phyloP scores from a whole-genome alignment of 2,888 invertebrate species.

The Andrena marginata region DNA sequence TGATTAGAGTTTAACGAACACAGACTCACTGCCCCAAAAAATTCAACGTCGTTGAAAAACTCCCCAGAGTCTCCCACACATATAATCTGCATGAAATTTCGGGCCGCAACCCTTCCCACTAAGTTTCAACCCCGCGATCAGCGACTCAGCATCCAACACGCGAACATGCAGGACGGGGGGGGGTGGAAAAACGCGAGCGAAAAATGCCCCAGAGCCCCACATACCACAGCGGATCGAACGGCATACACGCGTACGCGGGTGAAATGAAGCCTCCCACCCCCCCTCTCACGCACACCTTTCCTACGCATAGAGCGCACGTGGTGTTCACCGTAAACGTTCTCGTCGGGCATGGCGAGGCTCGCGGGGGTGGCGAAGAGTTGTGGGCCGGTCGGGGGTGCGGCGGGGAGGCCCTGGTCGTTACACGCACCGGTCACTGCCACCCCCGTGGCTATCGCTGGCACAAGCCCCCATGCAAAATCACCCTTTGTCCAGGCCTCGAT shows the following conservation, averaged over 20 bases:
- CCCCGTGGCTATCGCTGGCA: slow-evolving; percentile 76
- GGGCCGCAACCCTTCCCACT: neutral
- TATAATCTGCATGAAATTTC: neutral
- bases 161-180: neutral
- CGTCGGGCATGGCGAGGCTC: slow-evolving; percentile 45
- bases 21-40: neutral
- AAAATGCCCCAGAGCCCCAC: slow-evolving; percentile 81
- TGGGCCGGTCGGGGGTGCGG: slow-evolving; percentile 54
- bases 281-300: slow-evolving; percentile 57
- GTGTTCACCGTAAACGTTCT: slow-evolving; percentile 74
- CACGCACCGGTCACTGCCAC: slow-evolving; percentile 84
- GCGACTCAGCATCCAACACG: neutral
- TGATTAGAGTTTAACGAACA: neutral
- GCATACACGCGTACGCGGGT: slow-evolving; percentile 39
- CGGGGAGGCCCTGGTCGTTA: slow-evolving; percentile 78
- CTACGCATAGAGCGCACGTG: slow-evolving; percentile 78
- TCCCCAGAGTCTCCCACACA: neutral
- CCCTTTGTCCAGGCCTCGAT: slow-evolving; percentile 83
- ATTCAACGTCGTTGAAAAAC: neutral
- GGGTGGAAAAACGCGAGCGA: slow-evolving; percentile 50
- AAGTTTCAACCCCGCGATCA: slow-evolving; percentile 16
- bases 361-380: slow-evolving; percentile 50
- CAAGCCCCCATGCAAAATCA: slow-evolving; percentile 81
- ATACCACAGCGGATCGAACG: slow-evolving; percentile 71
- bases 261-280: slow-evolving; percentile 33